A percentile compares a stretch with the other conserved stretches of the same genome.
Conservation (phyloP, 1,140 invertebrate genomes). For the Galendromus occidentalis region DNA sequence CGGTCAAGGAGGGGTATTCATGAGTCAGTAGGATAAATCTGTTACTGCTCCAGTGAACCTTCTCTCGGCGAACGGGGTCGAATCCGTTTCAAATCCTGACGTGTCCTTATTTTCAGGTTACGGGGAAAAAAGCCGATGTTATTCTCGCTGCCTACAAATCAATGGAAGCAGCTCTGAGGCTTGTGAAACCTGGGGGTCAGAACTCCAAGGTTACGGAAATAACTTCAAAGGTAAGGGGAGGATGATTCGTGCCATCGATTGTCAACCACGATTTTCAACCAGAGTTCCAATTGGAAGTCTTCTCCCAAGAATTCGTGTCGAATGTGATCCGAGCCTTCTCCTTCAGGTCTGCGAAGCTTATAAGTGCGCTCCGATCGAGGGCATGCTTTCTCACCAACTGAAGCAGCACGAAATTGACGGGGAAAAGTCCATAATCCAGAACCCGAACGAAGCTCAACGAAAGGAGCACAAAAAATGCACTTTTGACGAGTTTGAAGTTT, state of each 20-base stretch:
- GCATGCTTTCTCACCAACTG: constrained; percentile 93
- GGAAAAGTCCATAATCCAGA: constrained; percentile 96
- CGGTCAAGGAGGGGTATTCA: too few species aligned
- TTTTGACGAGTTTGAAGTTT: constrained; percentile 91
- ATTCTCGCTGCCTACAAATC: constrained; percentile 83
- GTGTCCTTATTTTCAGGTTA: constrained; percentile 38
- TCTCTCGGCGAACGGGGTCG: too few species aligned
- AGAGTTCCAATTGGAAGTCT: too few species aligned
- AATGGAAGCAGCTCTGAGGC: constrained; percentile 73
- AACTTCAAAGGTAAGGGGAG: not conserved
- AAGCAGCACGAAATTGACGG: constrained; percentile 87
- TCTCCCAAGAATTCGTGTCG: too few species aligned
- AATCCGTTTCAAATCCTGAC: too few species aligned
- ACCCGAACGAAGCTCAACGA: constrained; percentile 84
- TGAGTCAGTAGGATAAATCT: too few species aligned
- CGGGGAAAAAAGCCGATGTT: constrained; percentile 78
- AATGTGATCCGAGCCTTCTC: too few species aligned
- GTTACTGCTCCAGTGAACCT: too few species aligned
- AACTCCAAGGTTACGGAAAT: constrained; percentile 13
- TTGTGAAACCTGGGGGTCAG: constrained; percentile 74
- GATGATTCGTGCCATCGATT: too few species aligned
- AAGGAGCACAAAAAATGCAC: constrained; percentile 94
- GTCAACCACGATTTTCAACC: too few species aligned
- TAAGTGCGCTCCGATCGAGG: constrained; percentile 20
- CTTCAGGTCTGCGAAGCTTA: constrained; percentile 6